Evolutionary conservation across 2,113 vertebrate species (phyloP).

Genomic region (Nyctibius bracteatus): DNA sequence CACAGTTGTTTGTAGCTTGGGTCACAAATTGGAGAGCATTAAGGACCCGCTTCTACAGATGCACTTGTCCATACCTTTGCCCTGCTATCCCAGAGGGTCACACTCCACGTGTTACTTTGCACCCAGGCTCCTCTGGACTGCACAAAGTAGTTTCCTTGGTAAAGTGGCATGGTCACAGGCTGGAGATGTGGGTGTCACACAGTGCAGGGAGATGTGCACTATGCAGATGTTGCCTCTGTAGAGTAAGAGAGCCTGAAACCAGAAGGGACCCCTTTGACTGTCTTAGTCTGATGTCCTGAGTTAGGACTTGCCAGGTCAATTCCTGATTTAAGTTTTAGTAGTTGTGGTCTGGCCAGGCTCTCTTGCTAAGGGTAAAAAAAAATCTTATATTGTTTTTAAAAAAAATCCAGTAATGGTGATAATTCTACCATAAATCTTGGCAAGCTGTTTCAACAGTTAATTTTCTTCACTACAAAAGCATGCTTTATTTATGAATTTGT

Average conservation of each 20-base stretch:
- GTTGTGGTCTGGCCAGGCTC: background rate
- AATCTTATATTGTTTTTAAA: background rate
- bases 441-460: background rate
- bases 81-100: background rate
- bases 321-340: background rate
- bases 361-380: background rate
- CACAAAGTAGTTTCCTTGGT: background rate
- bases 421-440: background rate
- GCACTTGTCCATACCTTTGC: background rate
- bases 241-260: background rate
- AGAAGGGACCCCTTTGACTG: background rate
- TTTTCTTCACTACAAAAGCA: background rate
- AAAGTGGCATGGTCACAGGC: background rate
- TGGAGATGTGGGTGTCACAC: background rate
- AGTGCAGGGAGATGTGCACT: accelerated
- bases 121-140: background rate
- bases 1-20: background rate
- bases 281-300: background rate
- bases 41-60: background rate
- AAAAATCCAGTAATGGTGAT: background rate
- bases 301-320: background rate
- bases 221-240: background rate
- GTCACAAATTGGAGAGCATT: background rate
- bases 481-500: background rate
- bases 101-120: accelerated